Conservation (phyloP, 2,113 vertebrate species). For the Thryonomys swinderianus region DNA sequence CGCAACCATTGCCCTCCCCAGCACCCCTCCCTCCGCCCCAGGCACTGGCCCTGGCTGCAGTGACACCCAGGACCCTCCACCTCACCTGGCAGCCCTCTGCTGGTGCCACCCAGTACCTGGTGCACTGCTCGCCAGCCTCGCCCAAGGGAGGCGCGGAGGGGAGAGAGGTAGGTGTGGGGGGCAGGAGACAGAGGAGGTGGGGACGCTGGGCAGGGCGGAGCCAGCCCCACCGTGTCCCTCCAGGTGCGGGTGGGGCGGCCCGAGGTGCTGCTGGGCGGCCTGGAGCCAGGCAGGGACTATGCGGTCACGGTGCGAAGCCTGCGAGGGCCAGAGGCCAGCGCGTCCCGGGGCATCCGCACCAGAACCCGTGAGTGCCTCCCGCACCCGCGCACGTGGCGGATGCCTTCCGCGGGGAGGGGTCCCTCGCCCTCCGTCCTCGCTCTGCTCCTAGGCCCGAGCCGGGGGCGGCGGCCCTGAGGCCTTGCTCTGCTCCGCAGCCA, state of each 20-base stretch:
- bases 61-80: constrained; percentile 88
- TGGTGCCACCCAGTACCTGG: constrained; percentile 92
- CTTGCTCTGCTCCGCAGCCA: constrained; percentile 84
- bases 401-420: neutral
- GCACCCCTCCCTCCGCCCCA: constrained; percentile 89
- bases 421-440: no score
- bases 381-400: accelerated
- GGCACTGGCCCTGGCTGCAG: constrained; percentile 87
- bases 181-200: accelerated
- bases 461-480: neutral
- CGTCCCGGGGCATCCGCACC: constrained; percentile 90
- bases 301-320: constrained; percentile 92
- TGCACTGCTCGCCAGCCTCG: constrained; percentile 88
- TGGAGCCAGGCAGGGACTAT: constrained; percentile 91
- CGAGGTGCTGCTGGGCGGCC: constrained; percentile 87
- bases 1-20: constrained; percentile 63
- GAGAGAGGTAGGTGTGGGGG: constrained; percentile 73
- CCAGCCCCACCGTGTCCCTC: accelerated
- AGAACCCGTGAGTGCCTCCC: constrained; percentile 88
- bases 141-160: constrained; percentile 83
- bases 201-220: neutral
- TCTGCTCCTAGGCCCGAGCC: accelerated
- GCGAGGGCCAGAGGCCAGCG: constrained; percentile 93
- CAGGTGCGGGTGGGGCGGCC: constrained; percentile 92
- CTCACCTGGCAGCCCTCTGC: constrained; percentile 90